Base-by-base conservation (phyloP, 2,888 invertebrate genomes). In the Platerodrilus igneus region DNA sequence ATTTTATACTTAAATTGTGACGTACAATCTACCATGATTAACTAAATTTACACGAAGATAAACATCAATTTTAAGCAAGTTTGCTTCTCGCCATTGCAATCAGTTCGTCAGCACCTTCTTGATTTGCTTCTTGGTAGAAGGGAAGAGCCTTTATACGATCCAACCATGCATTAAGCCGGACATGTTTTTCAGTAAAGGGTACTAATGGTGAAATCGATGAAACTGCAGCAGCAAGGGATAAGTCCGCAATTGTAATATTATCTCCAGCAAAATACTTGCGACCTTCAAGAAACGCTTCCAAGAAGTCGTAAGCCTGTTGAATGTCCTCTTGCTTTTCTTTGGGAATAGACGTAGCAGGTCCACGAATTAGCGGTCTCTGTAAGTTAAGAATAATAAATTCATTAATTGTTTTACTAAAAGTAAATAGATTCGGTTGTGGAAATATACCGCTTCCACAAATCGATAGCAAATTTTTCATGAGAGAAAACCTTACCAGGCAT, bases 201-300 rank as follows among this genome's bases (percentile, higher is more conserved):
- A 63, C 33, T 8, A 69, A 39, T 19, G 59, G 49, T 4, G 52
- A 45, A 3, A 65, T 33, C 2, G 60, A 55, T 1, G 65, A 56
- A 3, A 68, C 45, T 1, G 60, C 56, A 5, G 71, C 58, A n/a
- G 67, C 63, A 15, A 71, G 59, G 8, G 68, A 63, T 25, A 76
- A 58, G 52, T 78, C 78, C 5, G 77, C 77, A 32, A 78, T 63
- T 3, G 77, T 76, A 29, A 74, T 53, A 10, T 64, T 53, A 30
- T 75, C 65, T 1, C 71, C 73, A 10, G 75, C 75, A 23, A 76
- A 58, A 59, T 70, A 79, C 18, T 70, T 63, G 1, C 67, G 62
- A 3, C 61, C 63, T 3, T 60, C 60, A 1, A 78, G 63, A 43
- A 72, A 74, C 2, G 52, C 55, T 47, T 78, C 75, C 19, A 75